Conservation (phyloP, 2,888 invertebrate species). For the Liposcelis brunnea region DNA sequence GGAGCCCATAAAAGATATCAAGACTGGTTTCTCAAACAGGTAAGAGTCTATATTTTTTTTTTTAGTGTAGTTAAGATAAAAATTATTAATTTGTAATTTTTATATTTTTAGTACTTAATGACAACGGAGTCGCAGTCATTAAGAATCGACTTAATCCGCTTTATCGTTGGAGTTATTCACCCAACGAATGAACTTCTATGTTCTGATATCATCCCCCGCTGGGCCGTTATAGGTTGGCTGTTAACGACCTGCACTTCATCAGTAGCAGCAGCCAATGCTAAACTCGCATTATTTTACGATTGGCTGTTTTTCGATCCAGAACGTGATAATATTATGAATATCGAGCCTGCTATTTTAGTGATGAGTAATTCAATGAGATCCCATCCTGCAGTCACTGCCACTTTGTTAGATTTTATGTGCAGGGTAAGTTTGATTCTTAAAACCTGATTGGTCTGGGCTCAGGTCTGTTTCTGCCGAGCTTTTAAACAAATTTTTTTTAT, state of each 20-base stretch:
- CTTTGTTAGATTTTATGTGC: constrained; percentile 78
- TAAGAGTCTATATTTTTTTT: constrained; percentile 17
- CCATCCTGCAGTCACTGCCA: constrained; percentile 79
- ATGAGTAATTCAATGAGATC: constrained; percentile 89
- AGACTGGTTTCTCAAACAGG: constrained; percentile 80
- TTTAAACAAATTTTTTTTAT: constrained; percentile 16
- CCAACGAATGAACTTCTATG: constrained; percentile 82
- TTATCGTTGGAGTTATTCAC: constrained; percentile 85
- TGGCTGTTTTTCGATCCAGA: constrained; percentile 85
- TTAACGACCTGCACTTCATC: constrained; percentile 78
- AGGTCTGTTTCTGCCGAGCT: not conserved
- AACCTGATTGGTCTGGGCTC: not conserved
- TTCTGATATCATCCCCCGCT: constrained; percentile 87
- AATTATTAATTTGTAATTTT: not conserved
- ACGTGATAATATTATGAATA: constrained; percentile 90
- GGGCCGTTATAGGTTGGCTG: constrained; percentile 91
- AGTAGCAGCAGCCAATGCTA: constrained; percentile 79
- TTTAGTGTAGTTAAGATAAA: no score
- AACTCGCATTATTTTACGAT: constrained; percentile 81
- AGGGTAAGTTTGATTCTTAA: constrained; percentile 31
- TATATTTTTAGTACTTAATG: constrained; percentile 52
- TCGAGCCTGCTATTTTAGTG: constrained; percentile 82
- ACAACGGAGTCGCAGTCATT: constrained; percentile 82
- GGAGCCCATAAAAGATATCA: constrained; percentile 85
- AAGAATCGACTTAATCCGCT: constrained; percentile 82